Conservation (phyloP, 92 coral and sea anemone species). For the Hydrozoanthus gracilis region DNA sequence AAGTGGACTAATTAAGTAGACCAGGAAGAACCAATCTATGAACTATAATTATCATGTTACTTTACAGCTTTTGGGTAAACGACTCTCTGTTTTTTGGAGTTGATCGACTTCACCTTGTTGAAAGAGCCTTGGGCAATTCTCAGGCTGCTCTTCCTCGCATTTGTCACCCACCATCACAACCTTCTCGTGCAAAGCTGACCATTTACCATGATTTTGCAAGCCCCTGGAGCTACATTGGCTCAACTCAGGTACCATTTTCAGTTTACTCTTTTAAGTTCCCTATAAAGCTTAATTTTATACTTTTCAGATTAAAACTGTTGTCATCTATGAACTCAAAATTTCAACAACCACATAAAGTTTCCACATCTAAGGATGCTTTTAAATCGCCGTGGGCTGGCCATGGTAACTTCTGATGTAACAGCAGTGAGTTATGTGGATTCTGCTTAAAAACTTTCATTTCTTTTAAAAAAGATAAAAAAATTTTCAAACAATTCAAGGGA, state of each 20-base stretch:
- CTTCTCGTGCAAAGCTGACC: conserved; percentile 76
- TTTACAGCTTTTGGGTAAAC: conserved; percentile 86
- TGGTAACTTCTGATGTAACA: too few species aligned
- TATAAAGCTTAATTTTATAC: neutral
- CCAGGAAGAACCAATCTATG: too few species aligned
- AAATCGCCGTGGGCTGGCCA: too few species aligned
- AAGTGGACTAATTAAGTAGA: too few species aligned
- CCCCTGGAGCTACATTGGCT: conserved; percentile 96
- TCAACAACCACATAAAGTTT: too few species aligned
- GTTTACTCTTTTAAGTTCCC: neutral
- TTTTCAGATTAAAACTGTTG: neutral
- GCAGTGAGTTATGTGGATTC: too few species aligned
- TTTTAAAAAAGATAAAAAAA: too few species aligned
- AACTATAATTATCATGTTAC: neutral
- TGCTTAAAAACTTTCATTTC: too few species aligned
- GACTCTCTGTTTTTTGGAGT: conserved; percentile 80
- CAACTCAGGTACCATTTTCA: conserved; percentile 80
- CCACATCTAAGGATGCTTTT: too few species aligned
- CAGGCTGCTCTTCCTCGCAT: conserved; percentile 69
- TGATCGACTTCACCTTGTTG: conserved; percentile 90
- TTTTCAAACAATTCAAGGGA: too few species aligned
- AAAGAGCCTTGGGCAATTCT: conserved; percentile 77
- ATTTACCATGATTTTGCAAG: conserved; percentile 95
- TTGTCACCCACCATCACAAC: conserved; percentile 66
- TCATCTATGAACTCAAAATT: too few species aligned